Conservation (phyloP, 2,797 vertebrate species). For the Rhynchotus rufescens region DNA sequence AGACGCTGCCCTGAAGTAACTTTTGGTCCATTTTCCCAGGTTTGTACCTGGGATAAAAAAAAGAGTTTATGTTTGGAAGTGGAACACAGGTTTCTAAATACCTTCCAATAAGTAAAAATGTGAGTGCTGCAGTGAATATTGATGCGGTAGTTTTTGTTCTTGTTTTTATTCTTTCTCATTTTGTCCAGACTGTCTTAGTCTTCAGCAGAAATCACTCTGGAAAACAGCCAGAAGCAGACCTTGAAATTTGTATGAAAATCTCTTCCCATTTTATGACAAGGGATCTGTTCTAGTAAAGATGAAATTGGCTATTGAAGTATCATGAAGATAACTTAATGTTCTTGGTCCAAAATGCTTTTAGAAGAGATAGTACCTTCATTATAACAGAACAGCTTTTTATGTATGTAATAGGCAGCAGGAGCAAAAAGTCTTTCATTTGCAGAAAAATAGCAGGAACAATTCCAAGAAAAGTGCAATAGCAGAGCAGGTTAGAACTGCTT, state of each 20-base stretch:
- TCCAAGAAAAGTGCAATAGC: slow-evolving; percentile 49
- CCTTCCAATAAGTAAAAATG: background rate
- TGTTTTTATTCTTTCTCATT: background rate
- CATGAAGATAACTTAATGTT: slow-evolving; percentile 38
- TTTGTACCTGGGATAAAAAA: background rate
- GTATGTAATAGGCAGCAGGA: slow-evolving; percentile 57
- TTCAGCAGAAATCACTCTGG: slow-evolving; percentile 6
- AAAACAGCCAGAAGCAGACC: slow-evolving; percentile 8
- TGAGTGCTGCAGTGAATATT: background rate
- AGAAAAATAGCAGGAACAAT: slow-evolving; percentile 53
- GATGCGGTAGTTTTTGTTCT: background rate
- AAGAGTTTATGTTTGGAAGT: background rate
- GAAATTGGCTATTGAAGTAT: slow-evolving; percentile 7
- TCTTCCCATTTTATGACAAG: background rate
- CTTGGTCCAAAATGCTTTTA: slow-evolving; percentile 42
- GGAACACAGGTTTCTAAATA: background rate
- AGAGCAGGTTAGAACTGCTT: background rate
- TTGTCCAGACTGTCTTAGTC: background rate
- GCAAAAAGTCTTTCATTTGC: slow-evolving; percentile 50
- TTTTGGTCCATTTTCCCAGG: background rate
- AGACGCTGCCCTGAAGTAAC: background rate
- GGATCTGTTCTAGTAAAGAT: slow-evolving; percentile 8
- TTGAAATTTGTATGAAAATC: background rate
- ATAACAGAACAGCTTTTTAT: slow-evolving; percentile 40
- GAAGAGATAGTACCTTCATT: slow-evolving; percentile 28